Base-by-base conservation (phyloP, 1,140 invertebrate genomes). In the Bombus pascuorum region DNA sequence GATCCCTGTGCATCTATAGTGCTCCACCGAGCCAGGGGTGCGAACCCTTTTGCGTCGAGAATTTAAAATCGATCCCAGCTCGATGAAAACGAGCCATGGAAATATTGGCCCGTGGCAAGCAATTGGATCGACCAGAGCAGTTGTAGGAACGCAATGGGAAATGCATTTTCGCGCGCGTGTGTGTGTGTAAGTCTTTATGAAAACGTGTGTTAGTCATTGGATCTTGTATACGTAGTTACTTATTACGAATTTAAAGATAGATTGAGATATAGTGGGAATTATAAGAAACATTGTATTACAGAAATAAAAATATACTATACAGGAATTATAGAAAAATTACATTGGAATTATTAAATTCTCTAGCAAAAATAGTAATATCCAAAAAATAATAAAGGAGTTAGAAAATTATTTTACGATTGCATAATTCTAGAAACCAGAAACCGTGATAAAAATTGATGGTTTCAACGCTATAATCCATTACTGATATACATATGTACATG, bases 31-130 rank as follows among this genome's bases (percentile, higher is more conserved):
- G 83, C 83, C 83, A 78, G 83, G 89, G 89, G 83, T 86, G 88
- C 83, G 88, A 86, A 89, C 88, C 89, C 77, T 87, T 84, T 80
- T 79, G 89, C 89, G 78, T 83, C 83, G 83, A 22, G 68, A 93
- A 92, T 92, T 93, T 92, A 87, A 93, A 93, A 93, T 92, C 89
- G 91, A 92, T 93, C 59, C 68, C 39, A 13, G 66, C 22, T 74
- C 65, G 66, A 82, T 78, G 39, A 87, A 79, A 68, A 87, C 76
- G 78, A 81, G 68, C 62, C 12, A 10, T 73, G 42, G 22, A 78
- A 81, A 80, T 70, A 79, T 73, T n/a, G 42, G 65, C 25, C 53
- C 34, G 13, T n/a, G 47, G 28, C 44, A n/a, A 44, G 25, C 53
- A 34, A 13, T 44, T 53, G 22, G 34, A 68, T 53, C n/a, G 39